Evolutionary conservation across 30 jellyfish, hydroid and myxozoan species (phyloP).

Genomic region (Hydractinia echinata): DNA sequence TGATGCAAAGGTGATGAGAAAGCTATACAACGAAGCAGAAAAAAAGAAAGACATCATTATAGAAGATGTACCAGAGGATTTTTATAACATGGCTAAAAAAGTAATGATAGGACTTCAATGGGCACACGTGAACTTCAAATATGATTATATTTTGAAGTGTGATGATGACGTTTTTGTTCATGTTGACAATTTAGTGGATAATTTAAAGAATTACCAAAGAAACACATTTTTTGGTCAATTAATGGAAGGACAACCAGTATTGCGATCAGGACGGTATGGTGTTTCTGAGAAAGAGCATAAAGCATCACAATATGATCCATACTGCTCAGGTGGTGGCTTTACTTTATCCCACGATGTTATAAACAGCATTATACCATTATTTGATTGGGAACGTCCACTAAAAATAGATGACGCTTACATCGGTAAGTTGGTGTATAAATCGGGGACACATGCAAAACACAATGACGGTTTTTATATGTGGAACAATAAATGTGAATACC

Average conservation of each 20-base stretch:
- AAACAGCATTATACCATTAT: constrained; percentile 21
- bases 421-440: constrained; percentile 32
- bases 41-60: constrained; percentile 18
- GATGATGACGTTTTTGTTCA: constrained; percentile 39
- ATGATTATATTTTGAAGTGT: constrained; percentile 23
- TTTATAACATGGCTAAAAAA: constrained; percentile 22
- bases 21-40: constrained; percentile 22
- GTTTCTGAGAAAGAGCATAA: constrained; percentile 38
- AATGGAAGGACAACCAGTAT: constrained; percentile 31
- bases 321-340: constrained; percentile 57
- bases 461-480: constrained; percentile 32
- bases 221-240: constrained; percentile 23
- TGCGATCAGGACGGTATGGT: constrained; percentile 38
- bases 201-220: background rate
- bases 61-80: constrained; percentile 36
- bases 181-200: constrained; percentile 11
- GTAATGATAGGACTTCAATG: constrained; percentile 32
- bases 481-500: constrained; percentile 17
- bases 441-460: constrained; percentile 25
- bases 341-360: constrained; percentile 26
- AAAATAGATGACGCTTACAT: constrained; percentile 41
- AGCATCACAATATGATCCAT: constrained; percentile 28
- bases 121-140: constrained; percentile 28
- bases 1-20: constrained; percentile 7
- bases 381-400: constrained; percentile 13